Percentiles rank a stretch among this genome's conserved stretches.
These are phyloP conservation scores for Drosophila birchii DNA, from an alignment of 2,888 invertebrate species.

Conservation along the genomic window DNA sequence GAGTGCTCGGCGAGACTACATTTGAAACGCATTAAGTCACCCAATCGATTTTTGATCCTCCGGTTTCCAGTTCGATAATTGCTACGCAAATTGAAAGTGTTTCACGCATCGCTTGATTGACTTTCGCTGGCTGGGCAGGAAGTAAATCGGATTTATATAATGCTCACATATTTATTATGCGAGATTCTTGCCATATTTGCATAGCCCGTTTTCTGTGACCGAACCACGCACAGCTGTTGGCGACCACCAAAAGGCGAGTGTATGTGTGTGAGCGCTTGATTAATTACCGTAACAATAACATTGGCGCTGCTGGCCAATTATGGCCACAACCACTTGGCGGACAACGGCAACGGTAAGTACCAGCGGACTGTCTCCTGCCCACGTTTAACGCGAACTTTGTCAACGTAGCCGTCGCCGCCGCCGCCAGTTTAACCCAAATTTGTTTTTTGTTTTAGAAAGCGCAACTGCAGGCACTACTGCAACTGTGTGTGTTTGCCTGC, in stretches of 20 bases:
- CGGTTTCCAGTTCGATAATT: background rate
- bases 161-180: constrained; percentile 35
- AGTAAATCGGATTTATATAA: constrained; percentile 37
- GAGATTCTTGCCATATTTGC: constrained; percentile 49
- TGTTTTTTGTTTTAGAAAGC: constrained; percentile 64
- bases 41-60: constrained; percentile 31
- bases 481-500: constrained; percentile 18
- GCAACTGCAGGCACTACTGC: constrained; percentile 54
- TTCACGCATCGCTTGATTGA: constrained; percentile 16
- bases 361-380: constrained; percentile 43
- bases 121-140: constrained; percentile 39
- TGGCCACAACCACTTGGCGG: constrained; percentile 44
- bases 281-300: constrained; percentile 53
- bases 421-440: constrained; percentile 60
- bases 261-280: constrained; percentile 34
- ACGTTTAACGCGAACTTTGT: constrained; percentile 39
- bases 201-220: constrained; percentile 47
- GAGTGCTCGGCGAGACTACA: constrained; percentile 4
- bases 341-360: constrained; percentile 35
- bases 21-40: constrained; percentile 1
- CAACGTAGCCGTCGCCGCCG: constrained; percentile 34
- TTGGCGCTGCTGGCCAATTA: constrained; percentile 50
- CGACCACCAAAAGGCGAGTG: constrained; percentile 6
- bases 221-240: constrained; percentile 54
- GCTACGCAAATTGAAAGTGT: constrained; percentile 1